A percentile compares a stretch with the other conserved stretches of the same genome.
Evolutionary conservation across 2,113 vertebrate species (phyloP).

Genomic region (Heliornis fulica): DNA sequence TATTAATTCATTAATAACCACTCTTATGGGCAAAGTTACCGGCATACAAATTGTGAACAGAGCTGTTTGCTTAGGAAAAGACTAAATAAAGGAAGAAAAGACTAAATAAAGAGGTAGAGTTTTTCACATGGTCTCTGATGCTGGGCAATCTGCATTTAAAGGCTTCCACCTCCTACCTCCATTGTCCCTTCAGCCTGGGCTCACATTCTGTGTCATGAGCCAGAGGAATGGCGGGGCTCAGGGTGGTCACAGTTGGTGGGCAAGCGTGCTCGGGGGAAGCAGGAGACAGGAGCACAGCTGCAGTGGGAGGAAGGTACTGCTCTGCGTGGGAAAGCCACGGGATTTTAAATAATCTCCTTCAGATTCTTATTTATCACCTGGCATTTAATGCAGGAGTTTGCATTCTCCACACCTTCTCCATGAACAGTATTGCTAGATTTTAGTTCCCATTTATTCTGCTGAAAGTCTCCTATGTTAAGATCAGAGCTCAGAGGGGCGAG

Average conservation of each 20-base stretch:
- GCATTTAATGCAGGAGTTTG: background rate
- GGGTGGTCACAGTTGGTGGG: background rate
- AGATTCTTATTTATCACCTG: background rate
- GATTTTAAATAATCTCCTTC: background rate
- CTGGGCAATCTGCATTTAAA: background rate
- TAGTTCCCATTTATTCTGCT: background rate
- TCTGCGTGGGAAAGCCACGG: background rate
- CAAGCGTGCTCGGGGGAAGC: background rate
- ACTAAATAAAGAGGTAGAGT: background rate
- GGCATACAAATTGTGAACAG: background rate
- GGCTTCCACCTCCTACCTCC: background rate
- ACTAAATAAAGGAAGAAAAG: background rate
- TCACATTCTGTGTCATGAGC: background rate
- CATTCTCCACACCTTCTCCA: background rate
- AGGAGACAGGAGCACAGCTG: background rate
- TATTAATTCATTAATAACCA: background rate
- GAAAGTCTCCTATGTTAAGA: background rate
- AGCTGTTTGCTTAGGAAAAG: background rate
- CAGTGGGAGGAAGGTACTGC: background rate
- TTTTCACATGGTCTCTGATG: background rate
- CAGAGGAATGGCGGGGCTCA: background rate
- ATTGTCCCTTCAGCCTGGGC: background rate
- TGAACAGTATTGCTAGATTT: background rate
- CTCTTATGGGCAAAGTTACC: background rate
- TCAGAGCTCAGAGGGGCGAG: background rate